Base-by-base conservation (phyloP, 2,888 invertebrate species). In the Lampropteryx suffumata region DNA sequence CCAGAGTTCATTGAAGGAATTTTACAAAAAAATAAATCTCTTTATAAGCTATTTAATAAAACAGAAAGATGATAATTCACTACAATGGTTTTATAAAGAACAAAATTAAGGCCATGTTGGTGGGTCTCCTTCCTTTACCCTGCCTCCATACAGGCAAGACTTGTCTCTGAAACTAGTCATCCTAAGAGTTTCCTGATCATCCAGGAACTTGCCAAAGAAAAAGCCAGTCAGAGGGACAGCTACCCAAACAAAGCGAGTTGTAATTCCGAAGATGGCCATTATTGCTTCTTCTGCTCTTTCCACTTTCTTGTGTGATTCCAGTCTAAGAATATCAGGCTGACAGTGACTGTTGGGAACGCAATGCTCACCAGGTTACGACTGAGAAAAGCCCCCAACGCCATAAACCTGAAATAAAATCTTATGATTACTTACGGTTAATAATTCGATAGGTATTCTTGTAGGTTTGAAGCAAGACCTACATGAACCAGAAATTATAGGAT, bases 131-230 rank as follows among this genome's bases (percentile, higher is more conserved):
- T 92, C 91, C 62, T 93, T 92, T 1, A 93, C 83, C 30, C 74
- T 82, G 50, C 94, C 91, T 13, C 95, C 95, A 73, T 94, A 97
- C 29, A 97, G 82, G 39, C 93, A 92, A 69, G 96, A 96, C 75
- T 94, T 96, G 73, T 97, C 97, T 52, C 96, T 91, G 76, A 94
- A 97, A 61, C 79, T 82, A 0, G 91, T 90, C 93, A 96, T 92
- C 46, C 96, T 91, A 52, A 94, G 88, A 0, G 94, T 94, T 84
- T 96, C 96, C 62, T 92, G 87, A 3, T 84, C 81, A 71, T 96
- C 95, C 44, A 96, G 64, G 59, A 79, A 94, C 65, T 89, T 87
- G 0, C 96, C 96, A 43, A 95, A 53, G 1, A 81, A 70, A 61
- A 75, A 92, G 0, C 94, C 94, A 21, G 85, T 61, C 0, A 92